These are phyloP conservation scores for Pogonomyrmex barbatus DNA, from an alignment of 1,140 invertebrate genomes.

Conservation along the genomic window DNA sequence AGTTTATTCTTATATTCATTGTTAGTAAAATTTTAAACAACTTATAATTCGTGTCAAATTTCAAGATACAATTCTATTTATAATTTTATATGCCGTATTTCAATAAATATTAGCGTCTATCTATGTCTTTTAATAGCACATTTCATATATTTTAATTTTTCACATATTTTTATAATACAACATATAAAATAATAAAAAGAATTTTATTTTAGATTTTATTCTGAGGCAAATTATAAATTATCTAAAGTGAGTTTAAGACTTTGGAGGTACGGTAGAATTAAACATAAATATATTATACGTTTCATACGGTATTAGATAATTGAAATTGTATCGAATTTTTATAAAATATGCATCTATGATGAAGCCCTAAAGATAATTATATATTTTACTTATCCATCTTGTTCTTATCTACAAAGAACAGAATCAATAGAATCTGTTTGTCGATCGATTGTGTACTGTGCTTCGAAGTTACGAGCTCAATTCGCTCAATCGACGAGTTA, in stretches of 20 bases:
- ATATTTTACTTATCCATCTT: slow-evolving; percentile 7
- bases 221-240: neutral
- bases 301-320: neutral
- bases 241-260: neutral
- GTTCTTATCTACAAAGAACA: slow-evolving; percentile 1
- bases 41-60: neutral
- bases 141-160: neutral
- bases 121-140: neutral
- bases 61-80: neutral
- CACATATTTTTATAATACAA: neutral
- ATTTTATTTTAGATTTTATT: neutral
- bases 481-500: slow-evolving; percentile 42
- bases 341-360: neutral
- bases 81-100: neutral
- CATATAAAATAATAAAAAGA: neutral
- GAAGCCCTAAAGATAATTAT: neutral
- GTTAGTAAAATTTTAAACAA: neutral
- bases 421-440: slow-evolving; percentile 32
- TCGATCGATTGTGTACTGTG: slow-evolving; percentile 14
- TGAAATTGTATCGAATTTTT: neutral
- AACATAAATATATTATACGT: neutral
- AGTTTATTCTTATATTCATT: neutral
- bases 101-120: neutral
- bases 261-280: neutral
- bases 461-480: neutral